Evolutionary conservation across 2,797 vertebrate genomes (phyloP).

Genomic region (Pteropus rufus): DNA sequence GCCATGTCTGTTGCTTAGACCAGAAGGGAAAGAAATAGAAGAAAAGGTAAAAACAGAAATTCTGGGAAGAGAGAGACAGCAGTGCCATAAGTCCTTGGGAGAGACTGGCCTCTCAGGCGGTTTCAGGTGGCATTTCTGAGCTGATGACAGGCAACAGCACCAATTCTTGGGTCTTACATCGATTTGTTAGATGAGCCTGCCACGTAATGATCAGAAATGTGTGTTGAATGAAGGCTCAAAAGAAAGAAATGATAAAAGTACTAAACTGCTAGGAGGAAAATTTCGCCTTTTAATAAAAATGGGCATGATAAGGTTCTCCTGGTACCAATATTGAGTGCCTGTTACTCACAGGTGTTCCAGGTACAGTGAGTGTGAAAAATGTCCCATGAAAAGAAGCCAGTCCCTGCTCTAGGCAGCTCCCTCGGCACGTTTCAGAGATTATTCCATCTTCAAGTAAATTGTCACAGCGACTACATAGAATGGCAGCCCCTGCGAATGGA

Average conservation of each 20-base stretch:
- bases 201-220: neutral
- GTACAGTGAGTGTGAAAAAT: neutral
- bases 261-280: neutral
- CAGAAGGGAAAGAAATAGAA: neutral
- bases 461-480: neutral
- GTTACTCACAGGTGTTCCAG: neutral
- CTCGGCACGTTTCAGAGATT: neutral
- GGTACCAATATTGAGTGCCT: neutral
- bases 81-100: rapidly evolving
- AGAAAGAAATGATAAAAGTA: slow-evolving; percentile 22
- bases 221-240: neutral
- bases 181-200: neutral
- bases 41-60: neutral
- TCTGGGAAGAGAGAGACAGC: neutral
- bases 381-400: neutral
- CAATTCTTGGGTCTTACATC: neutral
- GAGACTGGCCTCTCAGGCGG: rapidly evolving
- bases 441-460: neutral
- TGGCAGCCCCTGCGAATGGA: neutral
- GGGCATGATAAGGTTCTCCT: neutral
- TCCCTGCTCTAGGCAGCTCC: neutral
- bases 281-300: neutral
- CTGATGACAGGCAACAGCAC: too few relatives aligned
- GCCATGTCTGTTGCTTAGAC: neutral
- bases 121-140: neutral